phyloP scores from a whole-genome alignment of 2,113 vertebrate genomes.

The Nymphicus hollandicus region DNA sequence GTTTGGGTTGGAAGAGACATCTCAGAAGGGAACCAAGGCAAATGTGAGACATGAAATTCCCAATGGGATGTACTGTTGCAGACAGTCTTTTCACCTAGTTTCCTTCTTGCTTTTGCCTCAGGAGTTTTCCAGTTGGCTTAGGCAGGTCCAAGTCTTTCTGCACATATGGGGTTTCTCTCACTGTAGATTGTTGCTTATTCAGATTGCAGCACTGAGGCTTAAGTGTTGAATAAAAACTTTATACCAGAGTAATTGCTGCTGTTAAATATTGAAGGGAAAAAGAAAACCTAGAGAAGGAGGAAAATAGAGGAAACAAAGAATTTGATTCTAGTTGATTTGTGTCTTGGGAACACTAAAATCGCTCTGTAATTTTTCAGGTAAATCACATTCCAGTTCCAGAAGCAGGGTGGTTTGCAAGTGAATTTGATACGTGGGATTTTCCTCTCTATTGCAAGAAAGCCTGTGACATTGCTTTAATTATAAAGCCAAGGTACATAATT shows the following conservation, averaged over 20 bases:
- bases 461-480: neutral
- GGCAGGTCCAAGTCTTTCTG: neutral
- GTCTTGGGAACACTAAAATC: neutral
- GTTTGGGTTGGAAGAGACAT: neutral
- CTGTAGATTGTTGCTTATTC: neutral
- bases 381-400: neutral
- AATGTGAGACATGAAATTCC: neutral
- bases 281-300: neutral
- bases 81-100: neutral
- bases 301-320: neutral
- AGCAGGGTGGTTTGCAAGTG: neutral
- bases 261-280: neutral
- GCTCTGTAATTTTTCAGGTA: neutral
- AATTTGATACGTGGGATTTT: neutral
- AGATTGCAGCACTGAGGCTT: neutral
- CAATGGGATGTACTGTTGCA: neutral
- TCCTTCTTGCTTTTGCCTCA: neutral
- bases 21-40: neutral
- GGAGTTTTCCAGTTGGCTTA: neutral
- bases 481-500: neutral
- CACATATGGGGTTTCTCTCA: neutral
- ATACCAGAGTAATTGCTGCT: neutral
- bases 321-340: neutral
- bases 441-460: neutral
- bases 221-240: neutral